Base-by-base conservation (phyloP, 2,113 vertebrate genomes). In the Tragulus kanchil region DNA sequence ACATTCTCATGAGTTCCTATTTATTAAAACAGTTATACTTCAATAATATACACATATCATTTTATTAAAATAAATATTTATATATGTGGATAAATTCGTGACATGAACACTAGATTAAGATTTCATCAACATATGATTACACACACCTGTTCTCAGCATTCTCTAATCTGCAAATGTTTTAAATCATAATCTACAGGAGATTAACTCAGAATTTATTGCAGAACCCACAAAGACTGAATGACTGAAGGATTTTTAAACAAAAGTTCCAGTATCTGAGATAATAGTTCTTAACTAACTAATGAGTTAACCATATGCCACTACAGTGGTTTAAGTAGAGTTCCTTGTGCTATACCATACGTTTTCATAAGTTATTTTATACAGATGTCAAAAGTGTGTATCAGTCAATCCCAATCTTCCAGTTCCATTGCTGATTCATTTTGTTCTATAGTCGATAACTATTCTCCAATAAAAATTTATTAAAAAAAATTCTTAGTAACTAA, bases 31-130 rank as follows among this genome's bases (percentile, higher is more conserved):
- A 92, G 7, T 54, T 79, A 19, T 45, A 45, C 3, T 79, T 59
- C 25, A 84, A 84, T 85, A 78, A 78, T 69, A 84, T 64, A 26
- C 77, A 45, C 17, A 36, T 36, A 36, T 36, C 36, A 36, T 67
- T 75, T 69, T 15, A 84, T 88, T 88, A 69, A 94, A 52, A 85
- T 90, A 87, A 54, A 52, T 61, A 48, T 61, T 45, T 77, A 28
- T 52, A 26, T 48, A n/a, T 8, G 3, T 54, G 28, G 23, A 56
- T 85, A 28, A 28, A 64, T 92, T 36, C 62, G 6, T 48, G 56
- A 8, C 8, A 31, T 56, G 64, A 69, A 58, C 13, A 62, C 58
- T 61, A 75, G 50, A 91, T 26, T 83, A 56, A 50, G 2, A 16
- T 54, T 62, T 31, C 23, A 52, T 78, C 36, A 6, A 25, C 48